These are phyloP conservation scores for Parnassius apollo DNA, from an alignment of 2,888 invertebrate species.

Conservation along the genomic window DNA sequence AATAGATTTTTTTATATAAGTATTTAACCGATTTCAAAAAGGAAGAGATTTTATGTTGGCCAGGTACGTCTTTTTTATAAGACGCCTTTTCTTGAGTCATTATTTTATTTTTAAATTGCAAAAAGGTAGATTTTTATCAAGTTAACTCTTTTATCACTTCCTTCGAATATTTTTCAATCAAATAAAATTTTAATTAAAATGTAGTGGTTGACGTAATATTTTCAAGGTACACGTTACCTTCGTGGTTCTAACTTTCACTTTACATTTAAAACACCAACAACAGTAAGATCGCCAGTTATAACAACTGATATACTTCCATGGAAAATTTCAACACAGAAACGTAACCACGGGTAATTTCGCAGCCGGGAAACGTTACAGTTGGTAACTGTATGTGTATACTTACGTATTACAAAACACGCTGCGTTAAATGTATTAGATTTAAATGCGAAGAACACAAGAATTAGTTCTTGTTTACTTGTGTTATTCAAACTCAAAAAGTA, in stretches of 20 bases:
- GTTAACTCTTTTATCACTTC: too few species aligned
- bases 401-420: neutral
- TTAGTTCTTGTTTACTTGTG: too few species aligned
- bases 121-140: too few species aligned
- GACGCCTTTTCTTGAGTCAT: too few species aligned
- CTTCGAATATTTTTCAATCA: too few species aligned
- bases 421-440: neutral
- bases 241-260: slow-evolving; percentile 22
- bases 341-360: slow-evolving; percentile 17
- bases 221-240: slow-evolving; percentile 19
- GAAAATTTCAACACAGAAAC: slow-evolving; percentile 10
- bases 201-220: slow-evolving; percentile 3
- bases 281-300: slow-evolving; percentile 6
- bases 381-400: slow-evolving; percentile 11
- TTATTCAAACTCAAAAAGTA: too few species aligned
- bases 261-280: slow-evolving; percentile 2
- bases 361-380: slow-evolving; percentile 21
- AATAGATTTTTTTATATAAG: too few species aligned
- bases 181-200: neutral
- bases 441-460: too few species aligned
- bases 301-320: slow-evolving; percentile 10
- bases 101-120: neutral
- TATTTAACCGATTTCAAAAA: too few species aligned
- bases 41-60: too few species aligned
- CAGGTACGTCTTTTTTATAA: too few species aligned